These are phyloP conservation scores for Tillus elongatus DNA, from an alignment of 2,888 invertebrate genomes.

Conservation along the genomic window DNA sequence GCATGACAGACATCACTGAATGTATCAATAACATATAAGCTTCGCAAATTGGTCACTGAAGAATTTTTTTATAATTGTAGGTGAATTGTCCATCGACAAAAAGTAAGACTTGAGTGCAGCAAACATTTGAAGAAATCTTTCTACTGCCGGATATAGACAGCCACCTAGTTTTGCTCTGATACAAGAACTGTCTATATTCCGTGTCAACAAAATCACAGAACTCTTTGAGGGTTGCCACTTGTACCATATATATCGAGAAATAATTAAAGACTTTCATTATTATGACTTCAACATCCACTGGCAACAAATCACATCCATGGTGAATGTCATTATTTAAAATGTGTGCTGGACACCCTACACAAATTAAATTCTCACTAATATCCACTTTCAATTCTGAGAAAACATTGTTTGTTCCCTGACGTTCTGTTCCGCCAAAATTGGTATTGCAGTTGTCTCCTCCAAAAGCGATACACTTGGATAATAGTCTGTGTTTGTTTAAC, in stretches of 20 bases:
- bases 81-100: no score
- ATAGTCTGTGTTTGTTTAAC: constrained; percentile 9
- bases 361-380: constrained; percentile 15
- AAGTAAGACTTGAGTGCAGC: no score
- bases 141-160: no score
- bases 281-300: constrained; percentile 21
- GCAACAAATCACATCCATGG: constrained; percentile 17
- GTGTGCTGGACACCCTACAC: constrained; percentile 21
- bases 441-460: constrained; percentile 16
- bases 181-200: constrained; percentile 12
- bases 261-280: constrained; percentile 20
- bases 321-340: constrained; percentile 21
- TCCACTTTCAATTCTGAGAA: constrained; percentile 15
- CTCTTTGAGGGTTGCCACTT: constrained; percentile 8
- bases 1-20: no score
- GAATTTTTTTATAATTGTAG: no score
- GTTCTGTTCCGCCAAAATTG: constrained; percentile 22
- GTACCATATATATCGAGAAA: constrained; percentile 17
- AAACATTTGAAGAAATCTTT: no score
- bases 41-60: no score
- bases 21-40: no score
- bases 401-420: constrained; percentile 18
- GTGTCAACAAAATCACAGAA: constrained; percentile 8
- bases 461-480: constrained; percentile 14
- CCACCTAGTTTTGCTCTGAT: constrained; percentile 19